Base-by-base conservation (phyloP, 1,140 invertebrate species). In the Solen grandis region DNA sequence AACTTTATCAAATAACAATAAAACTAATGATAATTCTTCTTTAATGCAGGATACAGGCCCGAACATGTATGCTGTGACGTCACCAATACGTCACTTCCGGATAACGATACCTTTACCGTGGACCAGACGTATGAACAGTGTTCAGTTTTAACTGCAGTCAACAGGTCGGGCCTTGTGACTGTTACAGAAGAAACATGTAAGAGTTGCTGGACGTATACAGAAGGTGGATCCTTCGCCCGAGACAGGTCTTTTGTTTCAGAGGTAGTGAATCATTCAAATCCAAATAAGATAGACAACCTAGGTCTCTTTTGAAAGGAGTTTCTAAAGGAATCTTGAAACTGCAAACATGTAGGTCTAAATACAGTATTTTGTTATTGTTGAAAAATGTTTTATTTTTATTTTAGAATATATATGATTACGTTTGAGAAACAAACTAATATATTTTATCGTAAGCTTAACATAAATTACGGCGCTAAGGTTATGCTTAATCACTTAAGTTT, bases 241-340 rank as follows among this genome's bases (percentile, higher is more conserved):
- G 65, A 69, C 16, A 78, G 75, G 25, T 78, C 75, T 16, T 29
- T 78, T 16, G 63, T 78, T 1, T 68, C 75, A 41, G 75, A 78
- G 75, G 75, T 69, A 60, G 41, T 19, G 41, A 19, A 52, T 57
- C 1, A 22, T 25, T 50, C 46, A 46, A 2, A 38, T 36, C 22
- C 35, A 25, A 59, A 8, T 59, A 27, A 14, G 8, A 8, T 25
- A 19, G 8, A 16, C 55, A 59, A 25, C 27, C 59, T 1, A 22
- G 59, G 2, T 2, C 33, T 1, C 1, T 14, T 31, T 60, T 60
- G 27, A 19, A 16, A 60, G 33, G 13, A 14, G n/a, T 50, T n/a
- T 50, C 8, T 14, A 16, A 8, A 10, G 14, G 22, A 16, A 13
- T 25, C 27, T 14, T 59, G 14, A 8, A 59, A 59, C 14, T 59